phyloP scores from a whole-genome alignment of 1,140 invertebrate genomes.

The Zaprionus gabonicus region DNA sequence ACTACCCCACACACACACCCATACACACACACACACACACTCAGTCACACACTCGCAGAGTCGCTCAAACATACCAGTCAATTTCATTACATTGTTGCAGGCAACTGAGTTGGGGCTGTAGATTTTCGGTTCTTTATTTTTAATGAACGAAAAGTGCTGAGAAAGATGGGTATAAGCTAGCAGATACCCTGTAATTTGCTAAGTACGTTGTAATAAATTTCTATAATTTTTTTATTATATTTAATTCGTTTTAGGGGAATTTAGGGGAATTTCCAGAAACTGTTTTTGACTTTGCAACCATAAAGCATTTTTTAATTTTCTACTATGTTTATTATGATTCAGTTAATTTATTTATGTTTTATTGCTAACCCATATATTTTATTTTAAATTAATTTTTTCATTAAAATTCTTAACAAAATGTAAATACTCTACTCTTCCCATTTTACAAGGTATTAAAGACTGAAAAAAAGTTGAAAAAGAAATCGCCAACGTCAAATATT shows the following conservation, averaged over 20 bases:
- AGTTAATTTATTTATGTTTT: not conserved
- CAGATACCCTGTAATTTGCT: not conserved
- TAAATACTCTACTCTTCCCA: not conserved
- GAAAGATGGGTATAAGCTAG: slow-evolving; percentile 10
- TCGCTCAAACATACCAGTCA: slow-evolving; percentile 45
- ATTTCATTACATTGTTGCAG: slow-evolving; percentile 76
- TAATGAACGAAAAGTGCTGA: slow-evolving; percentile 45
- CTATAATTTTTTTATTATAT: too few species aligned
- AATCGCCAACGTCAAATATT: slow-evolving; percentile 78
- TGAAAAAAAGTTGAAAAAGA: slow-evolving; percentile 74
- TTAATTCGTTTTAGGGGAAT: too few species aligned
- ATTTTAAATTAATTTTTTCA: not conserved
- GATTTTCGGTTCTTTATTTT: slow-evolving; percentile 45
- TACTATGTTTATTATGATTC: too few species aligned
- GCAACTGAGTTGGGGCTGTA: slow-evolving; percentile 26
- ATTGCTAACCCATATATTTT: not conserved
- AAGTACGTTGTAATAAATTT: too few species aligned
- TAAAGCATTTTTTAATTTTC: too few species aligned
- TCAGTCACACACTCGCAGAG: not conserved
- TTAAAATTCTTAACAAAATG: not conserved
- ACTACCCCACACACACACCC: not conserved
- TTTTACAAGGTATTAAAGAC: slow-evolving; percentile 8
- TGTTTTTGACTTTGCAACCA: too few species aligned
- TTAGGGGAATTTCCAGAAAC: too few species aligned
- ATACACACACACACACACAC: not conserved